Evolutionary conservation across 2,797 vertebrate genomes (phyloP), one percentile per base, ranked within the genome.

Genomic region (Acomys russatus): DNA sequence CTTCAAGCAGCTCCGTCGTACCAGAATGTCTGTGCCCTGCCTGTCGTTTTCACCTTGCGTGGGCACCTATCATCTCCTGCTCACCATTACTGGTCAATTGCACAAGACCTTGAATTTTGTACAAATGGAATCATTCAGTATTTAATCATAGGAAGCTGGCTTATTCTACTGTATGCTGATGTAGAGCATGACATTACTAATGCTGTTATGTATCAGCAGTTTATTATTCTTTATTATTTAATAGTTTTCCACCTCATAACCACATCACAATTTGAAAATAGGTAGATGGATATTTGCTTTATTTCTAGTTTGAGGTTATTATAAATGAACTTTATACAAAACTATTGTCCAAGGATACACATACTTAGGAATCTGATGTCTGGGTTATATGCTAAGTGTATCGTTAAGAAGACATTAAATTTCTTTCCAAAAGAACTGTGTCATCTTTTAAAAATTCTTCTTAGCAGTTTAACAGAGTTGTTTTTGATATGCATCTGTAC

Each of bases 251-350:
- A 59, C 84, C 95, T 90, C 88, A 49, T 61, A 88, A 61, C 38
- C 66, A 38, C 1, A 88, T 15, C 51, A 56, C 9, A 82, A 6
- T 88, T 83, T 79, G 79, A 54, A 83, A 89, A 59, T 95, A n/a
- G 15, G 20, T 91, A 76, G 44, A 77, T 80, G 73, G 20, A 68
- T 93, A 92, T 80, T 91, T 78, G 28, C 12, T 9, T 95, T 88
- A 68, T 92, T 95, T 92, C 28, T 9, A 94, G 33, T 83, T 92
- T 97, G 78, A 59, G 73, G 28, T 23, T 94, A 25, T 66, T 78
- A 2, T 94, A 92, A 88, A 49, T 92, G 49, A 84, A 68, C 83
- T 88, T 94, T 20, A 25, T 77, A 25, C 5, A 63, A 64, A 18
- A 61, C 71, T 91, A 77, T 83, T 92, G 23, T 76, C n/a, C 2